phyloP scores from a whole-genome alignment of 2,113 vertebrate species.

The Todiramphus chloris region DNA sequence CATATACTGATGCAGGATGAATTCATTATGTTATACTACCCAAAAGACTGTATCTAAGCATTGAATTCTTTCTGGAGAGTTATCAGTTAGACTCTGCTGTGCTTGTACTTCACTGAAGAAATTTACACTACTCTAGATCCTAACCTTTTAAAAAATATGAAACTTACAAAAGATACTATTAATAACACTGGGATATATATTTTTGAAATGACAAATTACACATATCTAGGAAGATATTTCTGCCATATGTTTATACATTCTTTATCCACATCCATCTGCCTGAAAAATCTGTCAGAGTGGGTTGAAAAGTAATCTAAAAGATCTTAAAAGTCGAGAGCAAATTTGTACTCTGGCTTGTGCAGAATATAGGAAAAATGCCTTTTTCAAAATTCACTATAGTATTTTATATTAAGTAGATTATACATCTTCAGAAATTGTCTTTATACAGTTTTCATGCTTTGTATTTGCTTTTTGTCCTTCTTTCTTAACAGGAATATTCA shows the following conservation, averaged over 20 bases:
- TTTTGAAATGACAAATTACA: not conserved
- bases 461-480: not conserved
- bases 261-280: conserved; percentile 33
- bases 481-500: not conserved
- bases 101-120: not conserved
- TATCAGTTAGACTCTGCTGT: not conserved
- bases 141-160: conserved; percentile 12
- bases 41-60: not conserved
- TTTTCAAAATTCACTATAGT: not conserved
- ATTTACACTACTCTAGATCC: not conserved
- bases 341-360: not conserved
- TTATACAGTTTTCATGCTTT: not conserved
- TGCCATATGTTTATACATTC: not conserved
- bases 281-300: not conserved
- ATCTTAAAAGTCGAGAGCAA: not conserved
- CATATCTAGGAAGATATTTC: not conserved
- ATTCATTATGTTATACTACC: not conserved
- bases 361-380: not conserved
- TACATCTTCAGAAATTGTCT: not conserved
- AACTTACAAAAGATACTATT: not conserved
- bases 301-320: not conserved
- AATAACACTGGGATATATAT: not conserved
- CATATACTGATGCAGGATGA: not conserved
- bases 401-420: not conserved
- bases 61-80: not conserved